Conservation (phyloP, 2,797 vertebrate genomes). For the Lacerta viridis region DNA sequence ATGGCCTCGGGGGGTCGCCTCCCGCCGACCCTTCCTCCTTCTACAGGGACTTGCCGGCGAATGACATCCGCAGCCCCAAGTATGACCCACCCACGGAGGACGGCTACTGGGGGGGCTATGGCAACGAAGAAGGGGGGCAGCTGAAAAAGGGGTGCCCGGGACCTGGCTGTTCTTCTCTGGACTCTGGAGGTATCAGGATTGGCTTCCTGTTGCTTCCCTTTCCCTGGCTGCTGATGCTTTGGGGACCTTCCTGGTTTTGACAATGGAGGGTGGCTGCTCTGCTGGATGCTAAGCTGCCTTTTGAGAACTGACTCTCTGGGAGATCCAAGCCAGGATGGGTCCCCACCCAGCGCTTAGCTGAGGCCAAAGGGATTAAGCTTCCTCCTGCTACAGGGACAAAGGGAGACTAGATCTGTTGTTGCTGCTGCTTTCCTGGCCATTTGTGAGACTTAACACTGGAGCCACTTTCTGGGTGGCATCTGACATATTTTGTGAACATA, state of each 20-base stretch:
- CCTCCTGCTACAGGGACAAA: conserved; percentile 9
- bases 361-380: conserved; percentile 38
- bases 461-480: conserved; percentile 46
- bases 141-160: conserved; percentile 72
- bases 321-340: conserved; percentile 19
- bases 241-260: conserved; percentile 70
- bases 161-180: conserved; percentile 65
- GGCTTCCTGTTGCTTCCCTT: conserved; percentile 50
- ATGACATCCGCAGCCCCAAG: conserved; percentile 69
- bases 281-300: background rate
- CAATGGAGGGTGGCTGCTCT: conserved; percentile 18
- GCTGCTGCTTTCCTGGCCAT: conserved; percentile 41
- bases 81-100: conserved; percentile 80
- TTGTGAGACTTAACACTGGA: conserved; percentile 24
- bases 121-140: conserved; percentile 84
- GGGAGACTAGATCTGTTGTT: conserved; percentile 27
- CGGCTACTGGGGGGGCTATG: conserved; percentile 91
- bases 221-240: conserved; percentile 60
- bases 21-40: conserved; percentile 87
- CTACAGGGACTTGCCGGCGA: conserved; percentile 79
- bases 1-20: conserved; percentile 86
- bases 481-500: conserved; percentile 23
- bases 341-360: conserved; percentile 15
- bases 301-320: conserved; percentile 13
- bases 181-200: conserved; percentile 61